Conservation (phyloP, 1,140 invertebrate species). For the Rhyzopertha dominica region DNA sequence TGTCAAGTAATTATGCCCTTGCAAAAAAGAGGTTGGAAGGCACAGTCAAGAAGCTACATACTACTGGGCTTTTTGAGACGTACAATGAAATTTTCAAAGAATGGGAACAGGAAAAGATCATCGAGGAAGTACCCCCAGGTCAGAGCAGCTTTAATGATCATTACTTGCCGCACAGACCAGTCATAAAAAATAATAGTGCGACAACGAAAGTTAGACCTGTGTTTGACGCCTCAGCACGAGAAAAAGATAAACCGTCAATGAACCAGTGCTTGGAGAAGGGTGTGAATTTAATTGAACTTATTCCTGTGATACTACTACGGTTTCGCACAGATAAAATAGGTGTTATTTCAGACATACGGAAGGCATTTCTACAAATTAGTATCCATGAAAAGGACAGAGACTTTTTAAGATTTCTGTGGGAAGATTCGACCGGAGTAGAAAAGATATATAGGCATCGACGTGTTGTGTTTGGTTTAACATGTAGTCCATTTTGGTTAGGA, state of each 20-base stretch:
- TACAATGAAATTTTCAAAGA: slow-evolving; percentile 12
- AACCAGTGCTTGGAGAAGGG: slow-evolving; percentile 44
- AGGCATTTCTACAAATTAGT: slow-evolving; percentile 41
- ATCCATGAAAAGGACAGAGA: slow-evolving; percentile 30
- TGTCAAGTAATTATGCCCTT: slow-evolving; percentile 10
- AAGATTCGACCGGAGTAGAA: slow-evolving; percentile 12
- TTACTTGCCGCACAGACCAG: slow-evolving; percentile 25
- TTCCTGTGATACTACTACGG: slow-evolving; percentile 37
- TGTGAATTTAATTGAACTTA: slow-evolving; percentile 37
- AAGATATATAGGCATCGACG: slow-evolving; percentile 20
- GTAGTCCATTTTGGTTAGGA: slow-evolving; percentile 21
- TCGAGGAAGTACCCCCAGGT: slow-evolving; percentile 5
- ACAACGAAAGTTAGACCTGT: slow-evolving; percentile 23
- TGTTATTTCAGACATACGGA: slow-evolving; percentile 41
- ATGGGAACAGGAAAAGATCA: slow-evolving; percentile 11
- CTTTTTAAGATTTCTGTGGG: slow-evolving; percentile 32
- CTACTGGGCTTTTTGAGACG: slow-evolving; percentile 1
- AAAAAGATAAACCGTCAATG: slow-evolving; percentile 29
- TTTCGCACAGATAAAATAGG: slow-evolving; percentile 42
- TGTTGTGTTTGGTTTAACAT: slow-evolving; percentile 25
- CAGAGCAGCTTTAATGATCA: slow-evolving; percentile 4
- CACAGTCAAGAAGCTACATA: slow-evolving; percentile 9
- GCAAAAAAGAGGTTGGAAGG: slow-evolving; percentile 13
- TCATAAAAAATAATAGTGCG: slow-evolving; percentile 18
- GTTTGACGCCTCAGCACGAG: slow-evolving; percentile 29